Base-by-base conservation (phyloP, 2,888 invertebrate genomes). In the Amiota minor region DNA sequence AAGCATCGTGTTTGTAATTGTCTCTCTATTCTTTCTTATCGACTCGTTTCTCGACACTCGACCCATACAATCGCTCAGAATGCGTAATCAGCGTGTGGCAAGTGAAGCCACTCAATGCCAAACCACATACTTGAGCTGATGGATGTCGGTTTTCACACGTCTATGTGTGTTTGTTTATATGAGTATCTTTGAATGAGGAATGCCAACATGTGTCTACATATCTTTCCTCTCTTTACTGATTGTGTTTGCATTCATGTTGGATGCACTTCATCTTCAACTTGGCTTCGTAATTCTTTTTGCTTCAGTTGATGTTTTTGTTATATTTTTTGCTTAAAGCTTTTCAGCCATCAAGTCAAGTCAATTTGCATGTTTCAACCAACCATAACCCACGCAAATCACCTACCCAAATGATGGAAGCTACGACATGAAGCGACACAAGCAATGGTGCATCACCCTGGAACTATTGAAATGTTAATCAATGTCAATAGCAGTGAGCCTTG, bases 401-500 rank as follows among this genome's bases (percentile, higher is more conserved):
- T 0, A 35, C 35, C 35, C 35, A 35, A 35, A 35, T 35, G 35
- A 53, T 53, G 53, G n/a, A 12, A 53, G 12, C 53, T 8, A n/a
- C 53, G 4, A n/a, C 53, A n/a, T 53, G 53, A 12, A 53, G 53
- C 53, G 53, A 53, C 14, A 53, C 14, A 4, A 4, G 53, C 53
- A 53, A n/a, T n/a, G 53, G 12, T 12, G 53, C 12, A 53, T 45
- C n/a, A 10, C 45, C 12, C 50, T 53, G 35, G n/a, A 23, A 62
- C 62, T 47, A 46, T 68, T 68, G 67, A 68, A 68, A 68, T 68
- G 67, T 68, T 68, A 68, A 68, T 68, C 67, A 68, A 68, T 68
- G 67, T 68, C 67, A 68, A 68, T 68, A 68, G 67, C 67, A 68
- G 14, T 50, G 50, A 68, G 35, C 23, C 23, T 46, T n/a, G n/a